Base-by-base conservation (phyloP, 2,113 vertebrate genomes). In the Dasyornis broadbenti region DNA sequence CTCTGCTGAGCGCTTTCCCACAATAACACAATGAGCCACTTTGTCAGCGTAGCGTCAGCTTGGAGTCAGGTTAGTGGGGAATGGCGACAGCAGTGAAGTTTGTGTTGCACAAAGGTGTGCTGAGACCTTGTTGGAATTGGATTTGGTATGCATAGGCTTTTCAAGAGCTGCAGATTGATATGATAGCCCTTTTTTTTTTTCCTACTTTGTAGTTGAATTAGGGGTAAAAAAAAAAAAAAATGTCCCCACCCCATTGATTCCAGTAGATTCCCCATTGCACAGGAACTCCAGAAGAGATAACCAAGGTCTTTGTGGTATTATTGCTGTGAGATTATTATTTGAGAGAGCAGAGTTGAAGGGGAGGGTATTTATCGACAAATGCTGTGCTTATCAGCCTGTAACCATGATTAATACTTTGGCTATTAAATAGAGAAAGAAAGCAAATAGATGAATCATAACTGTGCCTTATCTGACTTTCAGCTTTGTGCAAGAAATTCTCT, bases 1-100 rank as follows among this genome's bases (percentile, higher is more conserved):
- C 73, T 97, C 91, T 95, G 52, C 39, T 7, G 39, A 86, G 96
- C 42, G 5, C 50, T 97, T 98, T 98, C 98, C 98, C 98, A 98
- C 97, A 95, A 94, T 11, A 92, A 77, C 96, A 97, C 97, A 98
- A 97, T 98, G 96, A 95, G 90, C 93, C 96, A 39, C 77, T 97
- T 87, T 97, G 97, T 97, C 97, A 97, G 96, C 60, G 21, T 79
- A 80, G 96, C 92, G 90, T 93, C 91, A 96, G 73, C 86, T 78
- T 1, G 17, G 95, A 97, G 97, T 97, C 97, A 97, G 97, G 79
- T 92, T 93, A 90, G 82, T 68, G 31, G 86, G 20, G 81, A 82
- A 94, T 39, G 73, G 93, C 78, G 39, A 90, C 91, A 83, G 68
- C 81, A 71, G 60, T 39, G 4, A 15, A 54, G 56, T 47, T 71